These are phyloP conservation scores for Numenius arquata DNA, from an alignment of 2,113 vertebrate species.

Conservation along the genomic window DNA sequence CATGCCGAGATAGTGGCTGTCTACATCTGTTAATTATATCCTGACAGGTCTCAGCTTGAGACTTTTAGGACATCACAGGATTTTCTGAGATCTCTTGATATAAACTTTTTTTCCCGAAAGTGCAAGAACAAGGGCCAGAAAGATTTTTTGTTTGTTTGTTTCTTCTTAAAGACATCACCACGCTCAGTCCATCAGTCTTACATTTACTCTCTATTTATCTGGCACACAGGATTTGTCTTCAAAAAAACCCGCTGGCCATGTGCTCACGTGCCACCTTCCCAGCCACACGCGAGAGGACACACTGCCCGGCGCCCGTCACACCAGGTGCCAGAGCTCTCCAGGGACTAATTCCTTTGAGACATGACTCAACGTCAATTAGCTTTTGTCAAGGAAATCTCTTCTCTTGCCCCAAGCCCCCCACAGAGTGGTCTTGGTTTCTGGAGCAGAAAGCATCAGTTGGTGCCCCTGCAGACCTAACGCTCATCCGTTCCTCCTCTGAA, in stretches of 20 bases:
- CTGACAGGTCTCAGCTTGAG: conserved; percentile 36
- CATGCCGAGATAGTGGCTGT: conserved; percentile 34
- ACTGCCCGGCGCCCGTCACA: neutral
- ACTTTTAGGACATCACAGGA: neutral
- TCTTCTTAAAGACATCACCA: neutral
- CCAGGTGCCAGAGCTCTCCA: neutral
- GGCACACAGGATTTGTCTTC: neutral
- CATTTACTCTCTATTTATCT: neutral
- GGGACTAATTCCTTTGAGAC: neutral
- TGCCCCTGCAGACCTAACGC: neutral
- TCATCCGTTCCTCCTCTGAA: neutral
- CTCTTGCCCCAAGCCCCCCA: neutral
- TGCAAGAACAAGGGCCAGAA: neutral
- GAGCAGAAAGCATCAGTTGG: neutral
- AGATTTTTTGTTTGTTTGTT: too few species aligned
- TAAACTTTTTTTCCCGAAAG: neutral
- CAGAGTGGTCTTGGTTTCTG: neutral
- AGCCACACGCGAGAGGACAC: neutral
- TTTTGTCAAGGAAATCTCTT: neutral
- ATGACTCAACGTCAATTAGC: neutral
- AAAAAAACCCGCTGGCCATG: neutral
- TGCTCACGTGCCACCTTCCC: accelerated
- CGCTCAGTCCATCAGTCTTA: accelerated
- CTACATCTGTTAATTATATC: conserved; percentile 42
- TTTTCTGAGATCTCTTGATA: neutral